Base-by-base conservation (phyloP, 2,113 vertebrate species). In the Piprites chloris region DNA sequence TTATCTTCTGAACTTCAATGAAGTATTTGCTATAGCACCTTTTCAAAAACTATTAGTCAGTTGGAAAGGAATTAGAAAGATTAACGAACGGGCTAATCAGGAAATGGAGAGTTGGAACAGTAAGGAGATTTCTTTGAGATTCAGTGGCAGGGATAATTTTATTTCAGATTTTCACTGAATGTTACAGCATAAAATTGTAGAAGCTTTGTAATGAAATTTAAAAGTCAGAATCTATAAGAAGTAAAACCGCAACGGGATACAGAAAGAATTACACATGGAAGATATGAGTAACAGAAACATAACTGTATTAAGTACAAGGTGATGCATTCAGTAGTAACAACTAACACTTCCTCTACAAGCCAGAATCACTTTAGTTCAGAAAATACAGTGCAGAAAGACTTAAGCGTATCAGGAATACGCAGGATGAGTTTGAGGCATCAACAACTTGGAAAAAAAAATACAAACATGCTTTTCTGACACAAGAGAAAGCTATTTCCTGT, bases 61-160 rank as follows among this genome's bases (percentile, higher is more conserved):
- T 20, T 85, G 37, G 28, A 85, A 91, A 80, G 67, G 80, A 94
- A 90, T 90, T 73, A 78, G 58, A 83, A 23, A 77, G 52, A 73
- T 93, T 83, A 85, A 90, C 78, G 85, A 58, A 24, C 49, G 53
- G 66, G 39, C 66, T 97, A 85, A 91, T 93, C 71, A 90, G 87
- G 58, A 90, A 89, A 85, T 53, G n/a, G 37, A 53, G 50, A 27
- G 42, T 63, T 93, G 55, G 83, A 93, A 93, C 33, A 77, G 37
- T 42, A 91, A 77, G 41, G 12, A 79, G 28, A 93, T 84, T 87
- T 95, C 66, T 53, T 55, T 65, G 32, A 80, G 67, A 93, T 85
- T 68, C 74, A 56, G 30, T 23, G 41, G 52, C 22, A 65, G 47
- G 41, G 85, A 41, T 87, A 68, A 93, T 87, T 85, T 94, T 72